These are phyloP conservation scores for Melieria omissa DNA, from an alignment of 2,888 invertebrate species.

Conservation along the genomic window DNA sequence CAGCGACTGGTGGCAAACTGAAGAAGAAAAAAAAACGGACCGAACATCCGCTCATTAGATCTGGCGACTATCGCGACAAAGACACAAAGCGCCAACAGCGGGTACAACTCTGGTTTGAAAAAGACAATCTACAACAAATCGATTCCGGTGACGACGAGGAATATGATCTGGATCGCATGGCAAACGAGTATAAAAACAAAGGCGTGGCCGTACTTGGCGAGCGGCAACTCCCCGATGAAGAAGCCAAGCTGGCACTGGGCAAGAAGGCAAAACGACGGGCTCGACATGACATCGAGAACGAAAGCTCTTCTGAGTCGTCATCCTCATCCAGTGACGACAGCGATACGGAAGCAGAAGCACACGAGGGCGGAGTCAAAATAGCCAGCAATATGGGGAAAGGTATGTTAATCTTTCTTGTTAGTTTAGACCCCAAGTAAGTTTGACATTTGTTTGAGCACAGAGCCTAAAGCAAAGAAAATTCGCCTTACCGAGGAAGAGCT, in stretches of 20 bases:
- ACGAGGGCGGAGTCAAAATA: slow-evolving; percentile 52
- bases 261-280: slow-evolving; percentile 63
- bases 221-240: slow-evolving; percentile 42
- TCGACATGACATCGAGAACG: slow-evolving; percentile 51
- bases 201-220: slow-evolving; percentile 69
- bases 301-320: slow-evolving; percentile 48
- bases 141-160: slow-evolving; percentile 88
- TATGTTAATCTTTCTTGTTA: slow-evolving; percentile 30
- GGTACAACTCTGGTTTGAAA: slow-evolving; percentile 89
- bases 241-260: slow-evolving; percentile 49
- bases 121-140: slow-evolving; percentile 83
- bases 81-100: slow-evolving; percentile 79
- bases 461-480: slow-evolving; percentile 69
- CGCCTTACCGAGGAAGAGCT: slow-evolving; percentile 88
- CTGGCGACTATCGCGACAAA: slow-evolving; percentile 81
- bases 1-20: slow-evolving; percentile 62
- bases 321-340: slow-evolving; percentile 52
- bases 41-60: slow-evolving; percentile 80
- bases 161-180: slow-evolving; percentile 83
- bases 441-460: slow-evolving; percentile 35
- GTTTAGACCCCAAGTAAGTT: background rate
- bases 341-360: slow-evolving; percentile 56
- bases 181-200: slow-evolving; percentile 77
- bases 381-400: slow-evolving; percentile 53
- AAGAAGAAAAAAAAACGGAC: slow-evolving; percentile 61